Percentiles rank a stretch among this genome's conserved stretches.
phyloP scores from a whole-genome alignment of 2,113 vertebrate species.

The Clupea harengus region DNA sequence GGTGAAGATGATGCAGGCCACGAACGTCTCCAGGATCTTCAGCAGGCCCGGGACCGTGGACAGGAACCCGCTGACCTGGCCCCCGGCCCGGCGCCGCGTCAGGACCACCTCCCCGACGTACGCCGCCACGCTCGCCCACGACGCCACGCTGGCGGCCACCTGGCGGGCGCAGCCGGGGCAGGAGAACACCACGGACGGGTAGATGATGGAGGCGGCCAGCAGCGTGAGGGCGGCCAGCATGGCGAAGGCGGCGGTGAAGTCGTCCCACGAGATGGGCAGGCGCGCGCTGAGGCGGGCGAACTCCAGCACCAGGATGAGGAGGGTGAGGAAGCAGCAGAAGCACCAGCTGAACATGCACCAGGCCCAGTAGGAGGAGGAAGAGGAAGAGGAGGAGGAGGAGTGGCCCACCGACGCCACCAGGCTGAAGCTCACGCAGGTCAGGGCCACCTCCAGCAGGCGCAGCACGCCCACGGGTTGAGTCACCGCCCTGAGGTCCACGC shows the following conservation, averaged over 20 bases:
- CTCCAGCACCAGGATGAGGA: constrained; percentile 78
- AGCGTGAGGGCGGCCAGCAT: constrained; percentile 79
- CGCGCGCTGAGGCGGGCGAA: constrained; percentile 63
- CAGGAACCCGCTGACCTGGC: constrained; percentile 75
- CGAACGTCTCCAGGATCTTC: constrained; percentile 82
- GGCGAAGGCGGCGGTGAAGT: constrained; percentile 81
- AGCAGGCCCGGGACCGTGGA: constrained; percentile 79
- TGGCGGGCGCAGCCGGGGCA: constrained; percentile 45
- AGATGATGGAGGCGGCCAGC: constrained; percentile 77
- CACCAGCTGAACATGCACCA: constrained; percentile 91
- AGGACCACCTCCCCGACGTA: constrained; percentile 75
- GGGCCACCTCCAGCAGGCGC: constrained; percentile 63
- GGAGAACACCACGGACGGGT: constrained; percentile 69
- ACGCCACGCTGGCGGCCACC: constrained; percentile 70
- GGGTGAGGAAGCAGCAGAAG: constrained; percentile 75
- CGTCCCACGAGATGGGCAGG: constrained; percentile 81
- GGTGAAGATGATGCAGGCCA: constrained; percentile 82
- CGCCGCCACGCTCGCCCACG: constrained; percentile 72
- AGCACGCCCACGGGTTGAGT: constrained; percentile 74
- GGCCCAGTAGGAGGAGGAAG: constrained; percentile 42
- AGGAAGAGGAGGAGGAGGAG: accelerated
- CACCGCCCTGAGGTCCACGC: constrained; percentile 59
- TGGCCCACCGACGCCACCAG: constrained; percentile 62
- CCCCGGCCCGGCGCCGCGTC: constrained; percentile 61
- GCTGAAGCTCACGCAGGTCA: constrained; percentile 75